phyloP scores from a whole-genome alignment of 30 jellyfish, hydroid and myxozoan species.

The Mastigias papua region DNA sequence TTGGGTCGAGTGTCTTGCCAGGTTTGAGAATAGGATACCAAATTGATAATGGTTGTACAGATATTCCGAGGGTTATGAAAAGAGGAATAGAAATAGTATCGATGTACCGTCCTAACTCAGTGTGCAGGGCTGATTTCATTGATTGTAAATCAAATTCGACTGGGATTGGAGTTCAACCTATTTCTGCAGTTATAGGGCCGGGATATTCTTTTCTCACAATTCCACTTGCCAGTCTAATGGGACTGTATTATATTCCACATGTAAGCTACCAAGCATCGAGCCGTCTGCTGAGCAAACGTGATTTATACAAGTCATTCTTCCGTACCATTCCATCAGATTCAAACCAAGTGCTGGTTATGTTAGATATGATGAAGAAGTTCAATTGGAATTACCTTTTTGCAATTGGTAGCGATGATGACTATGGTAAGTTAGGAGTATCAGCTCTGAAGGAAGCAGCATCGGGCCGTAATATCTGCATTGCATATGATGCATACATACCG shows the following conservation, averaged over 20 bases:
- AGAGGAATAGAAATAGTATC: slow-evolving; percentile 95
- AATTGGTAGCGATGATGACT: slow-evolving; percentile 95
- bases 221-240: slow-evolving; percentile 91
- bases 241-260: slow-evolving; percentile 84
- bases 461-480: slow-evolving; percentile 79
- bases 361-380: slow-evolving; percentile 78
- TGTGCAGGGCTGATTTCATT: slow-evolving; percentile 87
- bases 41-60: slow-evolving; percentile 84
- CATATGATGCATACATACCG: slow-evolving; percentile 83
- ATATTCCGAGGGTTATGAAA: slow-evolving; percentile 82
- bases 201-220: slow-evolving; percentile 80
- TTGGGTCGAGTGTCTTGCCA: slow-evolving; percentile 43
- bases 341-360: slow-evolving; percentile 87
- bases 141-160: slow-evolving; percentile 57
- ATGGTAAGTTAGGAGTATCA: slow-evolving; percentile 87
- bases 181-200: slow-evolving; percentile 87
- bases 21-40: slow-evolving; percentile 83
- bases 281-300: slow-evolving; percentile 78
- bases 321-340: slow-evolving; percentile 95
- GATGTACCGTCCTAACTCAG: slow-evolving; percentile 86
- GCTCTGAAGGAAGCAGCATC: slow-evolving; percentile 79
- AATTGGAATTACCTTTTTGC: slow-evolving; percentile 88
- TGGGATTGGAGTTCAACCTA: slow-evolving; percentile 37
- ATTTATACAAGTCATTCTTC: slow-evolving; percentile 85
- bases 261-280: slow-evolving; percentile 92